Conservation (phyloP, 2,113 vertebrate species). For the Dasypus novemcinctus region DNA sequence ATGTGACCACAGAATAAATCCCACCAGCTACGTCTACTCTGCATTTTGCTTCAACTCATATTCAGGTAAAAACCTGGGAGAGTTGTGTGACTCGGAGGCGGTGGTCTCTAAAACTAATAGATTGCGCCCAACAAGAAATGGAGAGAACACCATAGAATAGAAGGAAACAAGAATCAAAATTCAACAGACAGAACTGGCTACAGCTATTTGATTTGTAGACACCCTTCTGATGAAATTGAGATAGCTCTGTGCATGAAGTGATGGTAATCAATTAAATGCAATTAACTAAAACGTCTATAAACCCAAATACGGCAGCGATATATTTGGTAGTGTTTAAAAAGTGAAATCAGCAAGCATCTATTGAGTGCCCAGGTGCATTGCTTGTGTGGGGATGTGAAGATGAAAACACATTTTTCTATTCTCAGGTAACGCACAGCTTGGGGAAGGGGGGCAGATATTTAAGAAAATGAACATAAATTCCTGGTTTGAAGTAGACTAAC, state of each 20-base stretch:
- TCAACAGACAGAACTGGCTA: too few relatives aligned
- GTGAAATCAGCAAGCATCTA: not conserved
- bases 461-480: not conserved
- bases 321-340: not conserved
- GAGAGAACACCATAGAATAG: not conserved
- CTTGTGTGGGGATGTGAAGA: too few relatives aligned
- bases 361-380: not conserved
- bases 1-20: not conserved
- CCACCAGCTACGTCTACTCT: not conserved
- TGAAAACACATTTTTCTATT: too few relatives aligned
- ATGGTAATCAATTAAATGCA: not conserved
- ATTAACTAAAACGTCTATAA: not conserved
- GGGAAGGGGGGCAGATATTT: too few relatives aligned
- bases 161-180: not conserved
- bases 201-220: not conserved
- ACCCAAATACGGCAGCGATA: not conserved
- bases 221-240: not conserved
- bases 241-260: rapidly evolving
- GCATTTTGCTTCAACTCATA: not conserved
- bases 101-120: not conserved
- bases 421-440: too few relatives aligned
- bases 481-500: not conserved
- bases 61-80: not conserved
- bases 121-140: not conserved
- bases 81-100: not conserved